Evolutionary conservation across 2,113 vertebrate species (phyloP).

Genomic region (Donacobius atricapilla): DNA sequence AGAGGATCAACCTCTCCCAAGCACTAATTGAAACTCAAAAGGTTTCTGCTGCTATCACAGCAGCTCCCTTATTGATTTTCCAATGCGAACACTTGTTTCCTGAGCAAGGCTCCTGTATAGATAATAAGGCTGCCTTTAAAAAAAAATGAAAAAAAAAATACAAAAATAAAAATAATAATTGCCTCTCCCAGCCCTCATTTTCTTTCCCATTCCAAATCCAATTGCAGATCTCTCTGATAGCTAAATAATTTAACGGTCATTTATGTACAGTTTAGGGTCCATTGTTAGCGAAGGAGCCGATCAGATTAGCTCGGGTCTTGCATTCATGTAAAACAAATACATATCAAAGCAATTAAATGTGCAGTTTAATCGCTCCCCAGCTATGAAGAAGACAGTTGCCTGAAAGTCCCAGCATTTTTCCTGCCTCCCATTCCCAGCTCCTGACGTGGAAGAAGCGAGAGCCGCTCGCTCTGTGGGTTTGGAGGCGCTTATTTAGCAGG

Average conservation of each 20-base stretch:
- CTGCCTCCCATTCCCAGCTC: neutral
- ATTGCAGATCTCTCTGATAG: conserved; percentile 41
- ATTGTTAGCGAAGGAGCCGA: conserved; percentile 31
- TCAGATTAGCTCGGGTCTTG: conserved; percentile 25
- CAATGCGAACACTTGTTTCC: neutral
- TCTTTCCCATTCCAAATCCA: conserved; percentile 3
- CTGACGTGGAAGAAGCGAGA: neutral
- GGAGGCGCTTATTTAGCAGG: neutral
- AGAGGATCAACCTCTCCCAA: neutral
- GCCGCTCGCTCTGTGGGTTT: neutral
- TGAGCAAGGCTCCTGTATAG: neutral
- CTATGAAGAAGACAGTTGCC: conserved; percentile 4
- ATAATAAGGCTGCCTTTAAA: conserved; percentile 3
- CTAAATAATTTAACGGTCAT: conserved; percentile 33
- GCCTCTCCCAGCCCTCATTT: neutral
- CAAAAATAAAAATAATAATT: conserved; percentile 39
- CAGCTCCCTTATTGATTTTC: conserved; percentile 30
- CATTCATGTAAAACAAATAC: conserved; percentile 59
- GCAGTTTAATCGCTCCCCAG: neutral
- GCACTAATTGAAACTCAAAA: conserved; percentile 27
- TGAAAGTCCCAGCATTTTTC: neutral
- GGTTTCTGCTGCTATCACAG: conserved; percentile 5
- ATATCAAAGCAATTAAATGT: conserved; percentile 45
- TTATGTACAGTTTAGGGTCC: conserved; percentile 20
- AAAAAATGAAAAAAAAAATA: neutral